Conservation (phyloP, 1,140 invertebrate species). For the Orchestia grillus region DNA sequence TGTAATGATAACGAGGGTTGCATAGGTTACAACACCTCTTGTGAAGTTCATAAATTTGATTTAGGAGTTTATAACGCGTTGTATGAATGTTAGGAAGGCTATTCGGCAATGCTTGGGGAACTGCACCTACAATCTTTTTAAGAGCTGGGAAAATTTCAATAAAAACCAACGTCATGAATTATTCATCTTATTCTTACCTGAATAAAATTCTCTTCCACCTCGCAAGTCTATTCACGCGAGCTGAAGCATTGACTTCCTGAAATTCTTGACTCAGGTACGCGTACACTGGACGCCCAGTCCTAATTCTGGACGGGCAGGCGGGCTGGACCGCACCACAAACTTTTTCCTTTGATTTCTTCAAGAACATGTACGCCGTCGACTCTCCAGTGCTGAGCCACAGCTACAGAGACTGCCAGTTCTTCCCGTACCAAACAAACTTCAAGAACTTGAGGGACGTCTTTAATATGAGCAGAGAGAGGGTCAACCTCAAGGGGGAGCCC, state of each 20-base stretch:
- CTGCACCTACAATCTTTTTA: not conserved
- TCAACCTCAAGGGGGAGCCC: slow-evolving; percentile 78
- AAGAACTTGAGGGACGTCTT: slow-evolving; percentile 82
- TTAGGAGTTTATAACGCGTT: too few relatives aligned
- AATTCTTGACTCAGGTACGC: slow-evolving; percentile 76
- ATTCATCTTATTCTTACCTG: not conserved
- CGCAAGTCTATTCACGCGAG: not conserved
- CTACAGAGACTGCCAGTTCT: slow-evolving; percentile 84
- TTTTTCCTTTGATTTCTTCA: slow-evolving; percentile 85
- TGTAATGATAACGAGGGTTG: not conserved
- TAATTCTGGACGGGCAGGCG: slow-evolving; percentile 84
- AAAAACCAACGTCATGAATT: not conserved
- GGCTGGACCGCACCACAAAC: slow-evolving; percentile 83
- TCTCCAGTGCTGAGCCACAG: slow-evolving; percentile 70
- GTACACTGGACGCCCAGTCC: slow-evolving; percentile 83
- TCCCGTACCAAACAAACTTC: slow-evolving; percentile 91
- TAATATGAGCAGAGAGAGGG: slow-evolving; percentile 80
- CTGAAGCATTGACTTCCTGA: not conserved
- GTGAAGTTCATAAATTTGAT: not conserved
- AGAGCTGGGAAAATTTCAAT: not conserved
- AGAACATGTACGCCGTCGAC: slow-evolving; percentile 78
- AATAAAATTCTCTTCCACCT: not conserved
- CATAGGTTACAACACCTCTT: not conserved
- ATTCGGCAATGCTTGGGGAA: not conserved
- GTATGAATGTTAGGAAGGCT: too few relatives aligned